A percentile compares a stretch with the other conserved stretches of the same genome.
phyloP scores from a whole-genome alignment of 2,888 invertebrate genomes.

The Leucophenga montana region DNA sequence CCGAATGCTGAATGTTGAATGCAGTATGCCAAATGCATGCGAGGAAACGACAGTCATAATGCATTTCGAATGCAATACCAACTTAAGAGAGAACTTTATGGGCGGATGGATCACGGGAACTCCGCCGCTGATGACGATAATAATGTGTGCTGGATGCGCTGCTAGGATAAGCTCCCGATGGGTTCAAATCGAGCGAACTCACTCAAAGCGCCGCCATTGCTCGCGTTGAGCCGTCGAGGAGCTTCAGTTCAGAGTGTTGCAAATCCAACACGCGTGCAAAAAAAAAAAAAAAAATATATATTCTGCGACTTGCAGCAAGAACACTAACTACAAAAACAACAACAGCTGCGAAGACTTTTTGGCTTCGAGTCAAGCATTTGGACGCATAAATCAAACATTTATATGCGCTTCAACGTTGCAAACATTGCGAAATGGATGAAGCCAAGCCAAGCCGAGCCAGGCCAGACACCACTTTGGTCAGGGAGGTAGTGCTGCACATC shows the following conservation, averaged over 20 bases:
- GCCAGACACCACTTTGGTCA: slow-evolving; percentile 37
- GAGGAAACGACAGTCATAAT: slow-evolving; percentile 35
- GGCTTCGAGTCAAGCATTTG: slow-evolving; percentile 69
- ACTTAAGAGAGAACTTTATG: slow-evolving; percentile 18
- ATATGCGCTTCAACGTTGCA: slow-evolving; percentile 62
- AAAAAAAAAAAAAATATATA: slow-evolving; percentile 33
- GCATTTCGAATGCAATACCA: slow-evolving; percentile 28
- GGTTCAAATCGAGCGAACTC: slow-evolving; percentile 31
- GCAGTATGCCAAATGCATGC: slow-evolving; percentile 37
- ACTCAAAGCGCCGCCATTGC: slow-evolving; percentile 63
- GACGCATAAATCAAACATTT: slow-evolving; percentile 69
- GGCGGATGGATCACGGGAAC: slow-evolving; percentile 31
- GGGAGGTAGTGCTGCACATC: slow-evolving; percentile 45
- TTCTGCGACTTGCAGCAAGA: slow-evolving; percentile 19
- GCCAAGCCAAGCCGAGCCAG: neutral
- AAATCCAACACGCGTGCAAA: slow-evolving; percentile 25
- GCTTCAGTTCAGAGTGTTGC: slow-evolving; percentile 28
- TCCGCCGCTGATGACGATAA: slow-evolving; percentile 48
- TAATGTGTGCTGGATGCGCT: slow-evolving; percentile 56
- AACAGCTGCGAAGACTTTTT: slow-evolving; percentile 60
- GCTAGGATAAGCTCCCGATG: slow-evolving; percentile 51
- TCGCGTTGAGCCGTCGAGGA: neutral
- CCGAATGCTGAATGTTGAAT: slow-evolving; percentile 23
- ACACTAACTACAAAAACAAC: slow-evolving; percentile 39
- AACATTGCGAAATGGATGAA: neutral